Percentiles rank a stretch among this genome's conserved stretches.
These are phyloP conservation scores for Vulpes vulpes DNA, from an alignment of 2,113 vertebrate species.

Conservation along the genomic window DNA sequence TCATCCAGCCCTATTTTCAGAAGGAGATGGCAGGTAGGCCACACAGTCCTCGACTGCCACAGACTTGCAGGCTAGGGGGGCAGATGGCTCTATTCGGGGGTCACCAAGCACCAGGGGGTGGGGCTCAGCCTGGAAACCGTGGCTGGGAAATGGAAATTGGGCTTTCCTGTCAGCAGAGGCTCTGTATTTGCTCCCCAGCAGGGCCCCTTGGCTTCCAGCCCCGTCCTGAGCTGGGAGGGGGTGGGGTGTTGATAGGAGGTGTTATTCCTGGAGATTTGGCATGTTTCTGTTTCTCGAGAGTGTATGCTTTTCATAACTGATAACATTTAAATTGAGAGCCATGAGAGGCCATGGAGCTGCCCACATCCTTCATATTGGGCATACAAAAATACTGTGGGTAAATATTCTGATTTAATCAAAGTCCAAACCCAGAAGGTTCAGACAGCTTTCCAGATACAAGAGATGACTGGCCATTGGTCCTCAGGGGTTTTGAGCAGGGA, in stretches of 20 bases:
- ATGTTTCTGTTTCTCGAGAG: not conserved
- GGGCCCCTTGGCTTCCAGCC: not conserved
- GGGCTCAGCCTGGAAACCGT: not conserved
- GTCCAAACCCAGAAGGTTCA: not conserved
- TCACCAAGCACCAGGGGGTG: not conserved
- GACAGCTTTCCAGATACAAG: not conserved
- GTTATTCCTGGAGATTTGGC: not conserved
- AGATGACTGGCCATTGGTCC: rapidly evolving
- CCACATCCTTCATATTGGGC: not conserved
- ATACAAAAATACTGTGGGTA: not conserved
- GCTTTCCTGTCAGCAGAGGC: not conserved
- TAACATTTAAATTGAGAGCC: not conserved
- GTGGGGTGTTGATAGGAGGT: rapidly evolving
- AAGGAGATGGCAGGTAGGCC: slow-evolving; percentile 89
- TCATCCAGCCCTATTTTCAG: slow-evolving; percentile 90
- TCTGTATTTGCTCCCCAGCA: too few species aligned
- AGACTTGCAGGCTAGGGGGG: not conserved
- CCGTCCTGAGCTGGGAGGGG: not conserved
- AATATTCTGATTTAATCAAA: too few species aligned
- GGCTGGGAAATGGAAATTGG: rapidly evolving
- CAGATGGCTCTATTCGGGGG: rapidly evolving
- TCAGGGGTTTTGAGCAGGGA: not conserved
- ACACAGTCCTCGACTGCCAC: rapidly evolving
- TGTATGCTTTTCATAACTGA: not conserved
- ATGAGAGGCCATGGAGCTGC: not conserved